phyloP scores from a whole-genome alignment of 2,113 vertebrate genomes.

The Otus sunia region DNA sequence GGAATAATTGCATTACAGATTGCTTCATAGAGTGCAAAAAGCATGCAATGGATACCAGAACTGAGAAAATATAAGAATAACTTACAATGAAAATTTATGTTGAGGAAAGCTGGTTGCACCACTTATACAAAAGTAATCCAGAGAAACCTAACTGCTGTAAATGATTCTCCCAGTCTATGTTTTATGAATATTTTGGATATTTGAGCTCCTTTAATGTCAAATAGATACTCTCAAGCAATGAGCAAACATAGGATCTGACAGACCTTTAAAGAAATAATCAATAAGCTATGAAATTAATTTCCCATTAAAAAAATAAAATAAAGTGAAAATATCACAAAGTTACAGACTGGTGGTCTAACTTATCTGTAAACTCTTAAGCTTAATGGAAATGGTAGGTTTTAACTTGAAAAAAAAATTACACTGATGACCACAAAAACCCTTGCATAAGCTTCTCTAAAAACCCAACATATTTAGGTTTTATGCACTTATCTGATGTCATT shows the following conservation, averaged over 20 bases:
- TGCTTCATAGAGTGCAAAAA: not conserved
- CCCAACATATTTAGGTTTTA: not conserved
- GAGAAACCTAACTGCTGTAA: not conserved
- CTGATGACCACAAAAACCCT: not conserved
- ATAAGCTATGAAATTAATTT: not conserved
- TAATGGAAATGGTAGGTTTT: not conserved
- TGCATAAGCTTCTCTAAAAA: constrained; percentile 3
- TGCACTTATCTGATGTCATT: not conserved
- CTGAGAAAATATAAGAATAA: not conserved
- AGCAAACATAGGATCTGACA: not conserved
- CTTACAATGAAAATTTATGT: not conserved
- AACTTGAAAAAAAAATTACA: not conserved
- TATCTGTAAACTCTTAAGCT: not conserved
- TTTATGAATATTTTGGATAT: not conserved
- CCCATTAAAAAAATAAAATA: not conserved
- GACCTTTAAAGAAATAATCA: not conserved
- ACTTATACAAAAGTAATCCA: not conserved
- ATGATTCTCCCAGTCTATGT: not conserved
- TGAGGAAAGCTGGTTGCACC: not conserved
- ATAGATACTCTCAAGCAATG: not conserved
- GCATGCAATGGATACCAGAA: not conserved
- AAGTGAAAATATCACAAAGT: not conserved
- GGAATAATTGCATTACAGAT: not conserved
- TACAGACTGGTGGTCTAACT: not conserved
- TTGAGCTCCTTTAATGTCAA: not conserved